Evolutionary conservation across 2,888 invertebrate genomes (phyloP).

Genomic region (Pantelozetes paolii): DNA sequence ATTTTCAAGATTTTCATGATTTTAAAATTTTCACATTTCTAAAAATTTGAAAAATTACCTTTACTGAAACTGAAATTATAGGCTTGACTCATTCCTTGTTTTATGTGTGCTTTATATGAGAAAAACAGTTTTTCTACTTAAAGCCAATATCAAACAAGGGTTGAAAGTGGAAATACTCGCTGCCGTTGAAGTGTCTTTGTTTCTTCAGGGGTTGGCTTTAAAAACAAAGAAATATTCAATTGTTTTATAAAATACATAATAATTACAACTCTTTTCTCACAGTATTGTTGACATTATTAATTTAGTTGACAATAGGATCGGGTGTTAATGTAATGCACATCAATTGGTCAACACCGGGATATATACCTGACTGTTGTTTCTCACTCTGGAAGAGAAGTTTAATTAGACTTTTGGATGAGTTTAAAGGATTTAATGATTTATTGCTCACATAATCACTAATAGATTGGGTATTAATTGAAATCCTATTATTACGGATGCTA

Average conservation of each 20-base stretch:
- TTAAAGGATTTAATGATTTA: too few relatives aligned
- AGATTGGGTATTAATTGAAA: background rate
- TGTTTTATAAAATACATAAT: background rate
- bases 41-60: too few relatives aligned
- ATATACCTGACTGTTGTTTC: background rate
- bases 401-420: too few relatives aligned
- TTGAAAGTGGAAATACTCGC: background rate
- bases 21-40: too few relatives aligned
- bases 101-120: too few relatives aligned
- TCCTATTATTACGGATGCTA: background rate
- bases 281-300: background rate
- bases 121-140: too few relatives aligned
- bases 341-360: background rate
- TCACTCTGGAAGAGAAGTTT: constrained; percentile 8
- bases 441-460: background rate
- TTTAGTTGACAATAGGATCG: constrained; percentile 19
- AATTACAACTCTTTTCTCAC: too few relatives aligned
- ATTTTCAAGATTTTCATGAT: too few relatives aligned
- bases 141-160: background rate
- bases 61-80: too few relatives aligned
- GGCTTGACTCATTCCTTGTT: too few relatives aligned
- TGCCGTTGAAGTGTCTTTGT: background rate
- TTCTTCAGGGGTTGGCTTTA: background rate
- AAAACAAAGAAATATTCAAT: background rate
- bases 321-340: background rate